Conservation (phyloP, 2,113 vertebrate species). For the Anarhynchus alexandrinus region DNA sequence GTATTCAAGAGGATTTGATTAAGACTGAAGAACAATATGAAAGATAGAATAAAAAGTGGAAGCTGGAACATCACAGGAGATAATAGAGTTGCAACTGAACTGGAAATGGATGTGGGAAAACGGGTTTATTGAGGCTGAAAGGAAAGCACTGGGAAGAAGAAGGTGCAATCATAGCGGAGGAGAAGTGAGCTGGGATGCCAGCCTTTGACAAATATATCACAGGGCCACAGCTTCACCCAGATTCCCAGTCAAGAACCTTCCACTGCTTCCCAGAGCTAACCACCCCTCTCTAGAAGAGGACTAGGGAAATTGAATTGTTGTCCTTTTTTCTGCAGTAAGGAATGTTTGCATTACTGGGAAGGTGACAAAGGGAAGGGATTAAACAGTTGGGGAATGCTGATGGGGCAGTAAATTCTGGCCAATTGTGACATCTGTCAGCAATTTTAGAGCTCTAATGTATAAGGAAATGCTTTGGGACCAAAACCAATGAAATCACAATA, state of each 20-base stretch:
- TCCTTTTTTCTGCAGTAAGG: background rate
- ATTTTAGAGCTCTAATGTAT: background rate
- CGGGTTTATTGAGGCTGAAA: background rate
- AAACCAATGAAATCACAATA: background rate
- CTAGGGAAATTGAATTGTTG: background rate
- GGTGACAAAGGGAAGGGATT: background rate
- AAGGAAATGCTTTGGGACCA: background rate
- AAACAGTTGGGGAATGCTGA: background rate
- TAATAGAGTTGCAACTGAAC: background rate
- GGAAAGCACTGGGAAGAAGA: background rate
- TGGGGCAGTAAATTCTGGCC: background rate
- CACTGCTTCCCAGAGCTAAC: background rate
- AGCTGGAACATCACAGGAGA: background rate
- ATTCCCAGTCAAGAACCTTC: background rate
- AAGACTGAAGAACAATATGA: background rate
- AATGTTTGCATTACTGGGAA: background rate
- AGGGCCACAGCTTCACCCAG: background rate
- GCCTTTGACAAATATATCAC: background rate
- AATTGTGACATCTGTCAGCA: background rate
- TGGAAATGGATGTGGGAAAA: background rate
- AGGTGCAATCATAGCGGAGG: rapidly evolving
- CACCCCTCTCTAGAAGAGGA: background rate
- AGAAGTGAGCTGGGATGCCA: background rate
- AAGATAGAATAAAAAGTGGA: background rate
- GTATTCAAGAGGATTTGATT: background rate